Conservation (phyloP, 2,888 invertebrate species). For the Spicauda simplicius region DNA sequence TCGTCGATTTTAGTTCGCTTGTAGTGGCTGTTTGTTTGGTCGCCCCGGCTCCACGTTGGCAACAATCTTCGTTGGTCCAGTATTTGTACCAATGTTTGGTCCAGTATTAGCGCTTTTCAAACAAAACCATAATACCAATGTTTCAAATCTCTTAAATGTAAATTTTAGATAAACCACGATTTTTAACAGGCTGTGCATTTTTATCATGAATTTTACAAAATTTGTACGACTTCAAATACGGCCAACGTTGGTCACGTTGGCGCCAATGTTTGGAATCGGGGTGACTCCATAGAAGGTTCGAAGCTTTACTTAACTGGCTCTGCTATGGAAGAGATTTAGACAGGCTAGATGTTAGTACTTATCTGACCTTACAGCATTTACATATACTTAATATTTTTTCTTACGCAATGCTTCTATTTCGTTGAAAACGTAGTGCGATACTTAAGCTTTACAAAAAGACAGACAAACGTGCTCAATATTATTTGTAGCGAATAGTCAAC, state of each 20-base stretch:
- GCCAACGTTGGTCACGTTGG: neutral
- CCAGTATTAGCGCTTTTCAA: neutral
- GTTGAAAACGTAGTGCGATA: slow-evolving; percentile 50
- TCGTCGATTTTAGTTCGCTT: slow-evolving; percentile 55
- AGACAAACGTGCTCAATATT: slow-evolving; percentile 67
- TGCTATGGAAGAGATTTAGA: slow-evolving; percentile 49
- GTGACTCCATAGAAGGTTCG: slow-evolving; percentile 43
- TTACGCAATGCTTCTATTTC: slow-evolving; percentile 49
- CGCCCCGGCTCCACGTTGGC: slow-evolving; percentile 21
- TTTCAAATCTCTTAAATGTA: neutral
- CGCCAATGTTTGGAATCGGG: slow-evolving; percentile 16
- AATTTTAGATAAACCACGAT: too few relatives aligned
- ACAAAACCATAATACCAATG: neutral
- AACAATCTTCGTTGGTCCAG: too few relatives aligned
- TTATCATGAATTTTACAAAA: neutral
- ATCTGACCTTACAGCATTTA: slow-evolving; percentile 53
- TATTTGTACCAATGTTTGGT: neutral
- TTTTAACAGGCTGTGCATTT: neutral
- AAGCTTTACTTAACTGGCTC: slow-evolving; percentile 55
- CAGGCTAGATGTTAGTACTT: slow-evolving; percentile 51
- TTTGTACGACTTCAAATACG: too few relatives aligned
- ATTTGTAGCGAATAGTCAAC: slow-evolving; percentile 49
- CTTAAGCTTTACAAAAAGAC: slow-evolving; percentile 56
- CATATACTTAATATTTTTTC: slow-evolving; percentile 50
- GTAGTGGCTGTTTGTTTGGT: slow-evolving; percentile 58